Conservation (phyloP, 2,888 invertebrate genomes). For the Linnaemya tessellans region DNA sequence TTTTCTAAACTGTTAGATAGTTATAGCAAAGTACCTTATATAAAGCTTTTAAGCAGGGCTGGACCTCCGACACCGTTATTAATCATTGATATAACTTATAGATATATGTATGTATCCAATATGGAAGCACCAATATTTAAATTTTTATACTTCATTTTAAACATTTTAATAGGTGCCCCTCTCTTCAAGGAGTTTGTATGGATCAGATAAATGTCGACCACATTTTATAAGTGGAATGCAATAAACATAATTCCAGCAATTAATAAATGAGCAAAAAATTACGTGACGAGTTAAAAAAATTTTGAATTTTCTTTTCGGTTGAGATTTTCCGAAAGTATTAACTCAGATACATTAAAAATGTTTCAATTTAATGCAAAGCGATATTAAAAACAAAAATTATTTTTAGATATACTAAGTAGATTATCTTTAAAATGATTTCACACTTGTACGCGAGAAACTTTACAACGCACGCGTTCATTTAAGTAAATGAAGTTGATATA, state of each 20-base stretch:
- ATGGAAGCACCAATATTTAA: neutral
- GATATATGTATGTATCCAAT: too few relatives aligned
- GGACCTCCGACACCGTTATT: neutral
- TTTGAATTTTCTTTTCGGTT: conserved; percentile 12
- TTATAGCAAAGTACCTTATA: neutral
- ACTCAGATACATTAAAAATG: conserved; percentile 20
- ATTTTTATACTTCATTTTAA: neutral
- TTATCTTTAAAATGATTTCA: conserved; percentile 64
- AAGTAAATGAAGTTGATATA: conserved; percentile 24
- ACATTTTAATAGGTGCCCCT: neutral
- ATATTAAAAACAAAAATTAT: conserved; percentile 23
- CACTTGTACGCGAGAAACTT: conserved; percentile 58
- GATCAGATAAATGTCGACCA: neutral
- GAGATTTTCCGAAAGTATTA: conserved; percentile 32
- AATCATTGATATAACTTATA: neutral
- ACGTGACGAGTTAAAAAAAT: conserved; percentile 58
- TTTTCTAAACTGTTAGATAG: neutral
- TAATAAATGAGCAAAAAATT: conserved; percentile 51
- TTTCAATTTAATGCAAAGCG: neutral
- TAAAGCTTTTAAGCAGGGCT: neutral
- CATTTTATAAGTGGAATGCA: neutral
- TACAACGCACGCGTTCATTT: conserved; percentile 58
- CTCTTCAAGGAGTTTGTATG: too few relatives aligned
- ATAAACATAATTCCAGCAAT: conserved; percentile 25
- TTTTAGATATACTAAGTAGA: conserved; percentile 43